A percentile compares a stretch with the other conserved stretches of the same genome.
Evolutionary conservation across 2,888 invertebrate genomes (phyloP).

Genomic region (Sesia apiformis): DNA sequence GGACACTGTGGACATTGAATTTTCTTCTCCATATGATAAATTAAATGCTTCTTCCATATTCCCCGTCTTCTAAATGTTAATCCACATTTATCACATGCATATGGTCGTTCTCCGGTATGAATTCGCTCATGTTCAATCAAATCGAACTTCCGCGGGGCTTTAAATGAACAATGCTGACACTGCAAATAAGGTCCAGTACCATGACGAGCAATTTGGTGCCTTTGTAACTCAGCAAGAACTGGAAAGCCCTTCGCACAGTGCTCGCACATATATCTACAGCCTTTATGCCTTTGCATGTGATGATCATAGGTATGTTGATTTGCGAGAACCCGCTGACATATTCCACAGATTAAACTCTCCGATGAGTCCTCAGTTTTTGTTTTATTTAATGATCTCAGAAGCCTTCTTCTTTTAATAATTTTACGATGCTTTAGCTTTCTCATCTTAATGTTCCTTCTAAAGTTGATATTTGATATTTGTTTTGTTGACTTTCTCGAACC

Average conservation of each 20-base stretch:
- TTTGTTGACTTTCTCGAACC: neutral
- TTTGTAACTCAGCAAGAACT: constrained; percentile 28
- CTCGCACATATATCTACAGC: constrained; percentile 50
- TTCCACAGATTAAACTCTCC: constrained; percentile 24
- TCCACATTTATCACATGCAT: constrained; percentile 58
- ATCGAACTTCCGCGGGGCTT: constrained; percentile 38
- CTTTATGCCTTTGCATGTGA: constrained; percentile 53
- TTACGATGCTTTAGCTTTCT: neutral
- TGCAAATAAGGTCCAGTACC: constrained; percentile 40
- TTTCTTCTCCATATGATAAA: constrained; percentile 50
- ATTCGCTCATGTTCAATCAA: constrained; percentile 49
- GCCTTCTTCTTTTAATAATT: neutral
- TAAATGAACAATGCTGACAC: constrained; percentile 48
- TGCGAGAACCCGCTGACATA: constrained; percentile 42
- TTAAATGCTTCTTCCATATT: constrained; percentile 54
- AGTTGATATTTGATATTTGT: neutral
- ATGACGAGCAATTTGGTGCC: constrained; percentile 42
- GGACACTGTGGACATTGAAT: constrained; percentile 48
- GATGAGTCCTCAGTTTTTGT: neutral
- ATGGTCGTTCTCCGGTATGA: constrained; percentile 58
- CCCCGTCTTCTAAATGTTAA: constrained; percentile 49
- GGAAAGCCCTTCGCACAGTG: constrained; percentile 55
- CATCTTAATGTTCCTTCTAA: neutral
- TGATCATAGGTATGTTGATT: constrained; percentile 36
- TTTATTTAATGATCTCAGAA: neutral